phyloP scores from a whole-genome alignment of 2,113 vertebrate species.

The Propithecus coquereli region DNA sequence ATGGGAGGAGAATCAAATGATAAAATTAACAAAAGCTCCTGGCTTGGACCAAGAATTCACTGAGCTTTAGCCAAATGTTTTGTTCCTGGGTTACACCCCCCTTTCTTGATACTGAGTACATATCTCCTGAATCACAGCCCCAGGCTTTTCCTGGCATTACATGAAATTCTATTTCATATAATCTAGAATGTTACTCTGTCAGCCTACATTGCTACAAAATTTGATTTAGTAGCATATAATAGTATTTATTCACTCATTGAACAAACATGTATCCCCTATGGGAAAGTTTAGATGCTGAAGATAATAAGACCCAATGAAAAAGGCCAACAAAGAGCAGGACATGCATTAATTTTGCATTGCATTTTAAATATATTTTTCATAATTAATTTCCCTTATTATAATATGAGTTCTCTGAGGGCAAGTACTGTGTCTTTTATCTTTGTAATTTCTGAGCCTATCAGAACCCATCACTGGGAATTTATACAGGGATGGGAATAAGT shows the following conservation, averaged over 20 bases:
- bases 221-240: constrained; percentile 41
- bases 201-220: constrained; percentile 20
- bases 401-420: background rate
- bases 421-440: background rate
- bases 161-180: constrained; percentile 9
- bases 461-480: background rate
- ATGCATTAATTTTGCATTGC: background rate
- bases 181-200: constrained; percentile 8
- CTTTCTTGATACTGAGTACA: background rate
- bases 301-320: background rate
- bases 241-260: constrained; percentile 11
- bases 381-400: background rate
- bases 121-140: background rate
- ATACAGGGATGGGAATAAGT: background rate
- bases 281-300: background rate
- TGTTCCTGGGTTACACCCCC: background rate
- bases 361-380: constrained; percentile 26
- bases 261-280: background rate
- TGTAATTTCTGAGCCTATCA: background rate
- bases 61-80: background rate
- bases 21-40: background rate
- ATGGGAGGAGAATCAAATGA: background rate
- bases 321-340: background rate
- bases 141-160: background rate
- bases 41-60: background rate